phyloP scores from a whole-genome alignment of 2,113 vertebrate species.

The Pseudonaja textilis region DNA sequence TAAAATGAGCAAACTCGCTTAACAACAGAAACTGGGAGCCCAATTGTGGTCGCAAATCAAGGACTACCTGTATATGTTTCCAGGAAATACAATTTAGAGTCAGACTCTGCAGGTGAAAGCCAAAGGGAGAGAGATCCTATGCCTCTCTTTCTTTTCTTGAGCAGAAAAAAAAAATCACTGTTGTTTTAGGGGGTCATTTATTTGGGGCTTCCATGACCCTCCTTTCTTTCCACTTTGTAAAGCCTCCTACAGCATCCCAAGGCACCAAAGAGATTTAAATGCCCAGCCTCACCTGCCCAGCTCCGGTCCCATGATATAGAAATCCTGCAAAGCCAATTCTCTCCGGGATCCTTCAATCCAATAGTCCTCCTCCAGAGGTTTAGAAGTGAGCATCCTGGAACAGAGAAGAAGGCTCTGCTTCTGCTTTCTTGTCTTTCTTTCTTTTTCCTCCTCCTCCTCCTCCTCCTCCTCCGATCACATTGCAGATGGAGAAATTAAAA shows the following conservation, averaged over 20 bases:
- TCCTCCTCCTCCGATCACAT: neutral
- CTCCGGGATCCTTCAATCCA: slow-evolving; percentile 86
- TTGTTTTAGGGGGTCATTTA: neutral
- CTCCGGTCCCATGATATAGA: slow-evolving; percentile 77
- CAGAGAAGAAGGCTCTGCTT: neutral
- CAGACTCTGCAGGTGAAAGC: neutral
- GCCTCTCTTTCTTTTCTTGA: neutral
- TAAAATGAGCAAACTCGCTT: neutral
- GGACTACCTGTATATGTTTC: neutral
- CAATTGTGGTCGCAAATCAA: neutral
- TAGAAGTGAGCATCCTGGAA: slow-evolving; percentile 77
- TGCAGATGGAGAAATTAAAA: neutral
- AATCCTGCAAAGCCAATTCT: slow-evolving; percentile 76
- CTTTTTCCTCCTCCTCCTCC: rapidly evolving
- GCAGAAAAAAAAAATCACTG: neutral
- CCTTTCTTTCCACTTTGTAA: neutral
- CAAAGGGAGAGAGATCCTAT: neutral
- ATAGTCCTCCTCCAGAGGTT: slow-evolving; percentile 69
- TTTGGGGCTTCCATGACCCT: neutral
- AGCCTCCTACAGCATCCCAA: neutral
- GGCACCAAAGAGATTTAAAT: neutral
- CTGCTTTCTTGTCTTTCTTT: too few relatives aligned
- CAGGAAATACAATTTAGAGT: neutral
- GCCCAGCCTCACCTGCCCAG: slow-evolving; percentile 68
- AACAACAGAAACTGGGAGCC: neutral